Evolutionary conservation across 2,113 vertebrate genomes (phyloP).

Genomic region (Parus major): DNA sequence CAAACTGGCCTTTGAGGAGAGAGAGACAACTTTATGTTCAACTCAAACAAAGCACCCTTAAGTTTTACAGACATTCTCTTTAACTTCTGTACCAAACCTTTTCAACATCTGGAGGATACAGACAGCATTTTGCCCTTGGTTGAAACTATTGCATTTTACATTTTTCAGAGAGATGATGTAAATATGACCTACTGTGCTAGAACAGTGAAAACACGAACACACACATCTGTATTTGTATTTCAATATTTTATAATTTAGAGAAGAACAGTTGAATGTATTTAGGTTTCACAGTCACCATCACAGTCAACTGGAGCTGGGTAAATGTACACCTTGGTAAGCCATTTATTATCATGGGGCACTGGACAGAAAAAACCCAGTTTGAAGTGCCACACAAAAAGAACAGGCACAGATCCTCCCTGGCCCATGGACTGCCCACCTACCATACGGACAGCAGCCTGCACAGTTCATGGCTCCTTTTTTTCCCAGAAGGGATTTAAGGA

Average conservation of each 20-base stretch:
- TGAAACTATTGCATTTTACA: neutral
- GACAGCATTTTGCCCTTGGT: neutral
- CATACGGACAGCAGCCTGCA: neutral
- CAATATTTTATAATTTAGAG: neutral
- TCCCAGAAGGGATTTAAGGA: neutral
- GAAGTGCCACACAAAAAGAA: neutral
- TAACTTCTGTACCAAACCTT: neutral
- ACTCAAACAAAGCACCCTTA: neutral
- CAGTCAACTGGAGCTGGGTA: neutral
- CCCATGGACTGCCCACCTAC: neutral
- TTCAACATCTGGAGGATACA: neutral
- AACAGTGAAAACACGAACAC: neutral
- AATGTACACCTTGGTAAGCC: neutral
- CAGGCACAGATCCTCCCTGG: neutral
- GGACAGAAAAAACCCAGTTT: neutral
- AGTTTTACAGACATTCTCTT: neutral
- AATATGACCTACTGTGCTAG: neutral
- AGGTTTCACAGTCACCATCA: neutral
- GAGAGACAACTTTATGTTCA: neutral
- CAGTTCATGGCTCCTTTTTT: neutral
- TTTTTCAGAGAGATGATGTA: neutral
- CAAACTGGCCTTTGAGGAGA: neutral
- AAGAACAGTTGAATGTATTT: neutral
- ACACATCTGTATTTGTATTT: neutral
- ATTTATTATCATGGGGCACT: fast-evolving